Percentiles rank a stretch among this genome's conserved stretches.
phyloP scores from a whole-genome alignment of 64 coral and sea anemone species.

The Actinia tenebrosa region DNA sequence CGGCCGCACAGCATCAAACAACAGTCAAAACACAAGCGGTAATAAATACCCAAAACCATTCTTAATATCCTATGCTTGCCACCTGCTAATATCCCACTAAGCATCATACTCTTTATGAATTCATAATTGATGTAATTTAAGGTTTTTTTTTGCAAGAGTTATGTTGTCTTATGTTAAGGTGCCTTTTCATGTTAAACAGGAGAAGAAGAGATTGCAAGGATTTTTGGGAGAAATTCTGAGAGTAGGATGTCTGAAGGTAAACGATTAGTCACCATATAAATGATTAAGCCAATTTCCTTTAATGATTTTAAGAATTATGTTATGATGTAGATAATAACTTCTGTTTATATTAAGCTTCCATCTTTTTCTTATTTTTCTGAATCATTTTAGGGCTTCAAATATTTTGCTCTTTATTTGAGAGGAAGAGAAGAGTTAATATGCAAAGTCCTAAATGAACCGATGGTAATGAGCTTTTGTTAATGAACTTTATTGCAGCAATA shows the following conservation, averaged over 20 bases:
- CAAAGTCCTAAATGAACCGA: constrained; percentile 93
- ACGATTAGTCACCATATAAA: not conserved
- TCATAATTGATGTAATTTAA: not conserved
- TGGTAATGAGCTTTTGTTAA: constrained; percentile 31
- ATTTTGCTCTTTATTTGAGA: constrained; percentile 87
- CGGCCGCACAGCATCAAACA: constrained; percentile 32
- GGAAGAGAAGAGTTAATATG: constrained; percentile 90
- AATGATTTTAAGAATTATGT: not conserved
- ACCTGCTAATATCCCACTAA: not conserved
- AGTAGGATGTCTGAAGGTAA: constrained; percentile 90
- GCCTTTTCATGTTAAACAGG: constrained; percentile 46
- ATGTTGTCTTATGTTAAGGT: constrained; percentile 17
- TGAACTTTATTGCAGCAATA: too few species aligned
- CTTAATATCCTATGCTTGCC: not conserved
- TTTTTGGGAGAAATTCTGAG: constrained; percentile 88
- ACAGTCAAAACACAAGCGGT: not conserved
- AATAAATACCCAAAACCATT: not conserved
- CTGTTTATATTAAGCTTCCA: too few species aligned
- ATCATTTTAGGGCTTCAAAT: constrained; percentile 77
- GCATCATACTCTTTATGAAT: not conserved
- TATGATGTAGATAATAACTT: too few species aligned
- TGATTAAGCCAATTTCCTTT: too few species aligned
- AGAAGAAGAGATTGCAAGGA: constrained; percentile 86
- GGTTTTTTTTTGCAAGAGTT: not conserved
- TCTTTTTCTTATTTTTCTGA: not conserved